Conservation (phyloP, 2,888 invertebrate species). For the Pemphredon lugubris region DNA sequence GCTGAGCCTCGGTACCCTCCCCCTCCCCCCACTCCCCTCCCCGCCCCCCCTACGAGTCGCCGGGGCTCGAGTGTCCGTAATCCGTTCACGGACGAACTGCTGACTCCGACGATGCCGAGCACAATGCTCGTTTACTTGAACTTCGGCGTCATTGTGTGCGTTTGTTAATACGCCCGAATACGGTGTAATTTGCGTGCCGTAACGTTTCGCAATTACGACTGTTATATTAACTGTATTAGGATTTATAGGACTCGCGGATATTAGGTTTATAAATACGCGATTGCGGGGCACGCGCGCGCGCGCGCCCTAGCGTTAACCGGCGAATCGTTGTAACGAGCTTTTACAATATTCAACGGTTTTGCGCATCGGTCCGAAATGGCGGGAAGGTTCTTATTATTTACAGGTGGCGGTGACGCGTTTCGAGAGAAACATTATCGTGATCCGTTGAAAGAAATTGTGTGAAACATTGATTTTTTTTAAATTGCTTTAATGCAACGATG, state of each 20-base stretch:
- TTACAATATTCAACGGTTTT: constrained; percentile 8
- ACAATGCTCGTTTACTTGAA: constrained; percentile 63
- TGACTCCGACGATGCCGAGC: constrained; percentile 43
- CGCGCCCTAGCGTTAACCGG: background rate
- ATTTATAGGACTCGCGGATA: constrained; percentile 12
- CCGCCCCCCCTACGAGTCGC: no score
- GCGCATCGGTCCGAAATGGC: constrained; percentile 5
- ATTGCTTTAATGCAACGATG: no score
- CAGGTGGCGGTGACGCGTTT: no score
- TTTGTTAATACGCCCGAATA: constrained; percentile 42
- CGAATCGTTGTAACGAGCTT: background rate
- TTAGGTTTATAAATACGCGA: constrained; percentile 17
- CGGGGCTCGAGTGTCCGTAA: constrained; percentile 57
- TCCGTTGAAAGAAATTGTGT: no score
- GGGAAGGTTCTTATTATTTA: background rate
- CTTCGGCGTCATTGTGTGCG: constrained; percentile 51
- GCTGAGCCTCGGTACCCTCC: constrained; percentile 41
- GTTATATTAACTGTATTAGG: constrained; percentile 30
- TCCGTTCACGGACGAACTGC: constrained; percentile 64
- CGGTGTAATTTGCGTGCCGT: constrained; percentile 31
- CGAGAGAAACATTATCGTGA: no score
- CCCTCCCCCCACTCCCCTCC: no score
- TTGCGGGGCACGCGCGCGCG: background rate
- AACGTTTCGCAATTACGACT: constrained; percentile 15
- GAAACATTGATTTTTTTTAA: background rate